Evolutionary conservation across 2,797 vertebrate genomes (phyloP).

Genomic region (Anabacerthia variegaticeps): DNA sequence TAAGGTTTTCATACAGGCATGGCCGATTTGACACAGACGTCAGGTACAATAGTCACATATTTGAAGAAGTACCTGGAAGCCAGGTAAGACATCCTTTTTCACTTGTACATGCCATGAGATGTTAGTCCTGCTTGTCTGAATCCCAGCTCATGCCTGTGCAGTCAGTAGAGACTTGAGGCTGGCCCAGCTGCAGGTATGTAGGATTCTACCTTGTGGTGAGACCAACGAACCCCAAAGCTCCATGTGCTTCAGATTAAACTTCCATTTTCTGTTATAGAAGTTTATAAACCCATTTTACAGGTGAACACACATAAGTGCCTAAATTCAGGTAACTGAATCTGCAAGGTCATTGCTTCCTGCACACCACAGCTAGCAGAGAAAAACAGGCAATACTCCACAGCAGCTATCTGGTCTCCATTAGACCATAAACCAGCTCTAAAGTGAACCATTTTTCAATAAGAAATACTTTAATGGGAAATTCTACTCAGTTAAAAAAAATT

Average conservation of each 20-base stretch:
- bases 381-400: neutral
- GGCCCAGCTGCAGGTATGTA: accelerated
- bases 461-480: neutral
- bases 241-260: neutral
- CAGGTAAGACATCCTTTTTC: neutral
- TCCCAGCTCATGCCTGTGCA: neutral
- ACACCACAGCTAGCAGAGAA: neutral
- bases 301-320: neutral
- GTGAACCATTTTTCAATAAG: neutral
- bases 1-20: neutral
- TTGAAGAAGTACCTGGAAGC: neutral
- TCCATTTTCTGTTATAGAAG: neutral
- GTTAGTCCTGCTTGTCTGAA: neutral
- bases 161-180: neutral
- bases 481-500: neutral
- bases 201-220: neutral
- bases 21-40: neutral
- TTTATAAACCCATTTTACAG: neutral
- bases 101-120: neutral
- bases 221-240: neutral
- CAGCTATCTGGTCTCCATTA: neutral
- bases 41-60: neutral
- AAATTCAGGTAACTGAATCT: neutral
- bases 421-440: neutral
- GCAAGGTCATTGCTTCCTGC: neutral